Evolutionary conservation across 2,113 vertebrate genomes (phyloP).

Genomic region (Rhynchomys soricoides): DNA sequence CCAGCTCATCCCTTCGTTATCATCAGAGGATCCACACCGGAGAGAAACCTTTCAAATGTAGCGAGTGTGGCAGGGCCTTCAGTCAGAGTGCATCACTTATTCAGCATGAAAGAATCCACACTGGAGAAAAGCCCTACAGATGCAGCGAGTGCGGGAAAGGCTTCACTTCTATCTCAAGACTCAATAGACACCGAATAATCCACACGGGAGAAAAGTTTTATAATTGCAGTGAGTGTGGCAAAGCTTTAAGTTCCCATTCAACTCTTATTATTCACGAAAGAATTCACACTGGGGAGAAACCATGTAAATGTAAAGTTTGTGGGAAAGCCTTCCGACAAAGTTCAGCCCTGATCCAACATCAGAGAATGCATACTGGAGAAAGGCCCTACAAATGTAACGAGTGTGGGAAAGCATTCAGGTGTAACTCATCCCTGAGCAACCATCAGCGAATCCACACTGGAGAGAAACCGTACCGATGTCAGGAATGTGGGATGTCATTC

Average conservation of each 20-base stretch:
- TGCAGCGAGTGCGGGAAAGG: slow-evolving; percentile 74
- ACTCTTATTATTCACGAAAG: slow-evolving; percentile 69
- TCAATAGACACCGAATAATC: slow-evolving; percentile 80
- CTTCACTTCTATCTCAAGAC: slow-evolving; percentile 77
- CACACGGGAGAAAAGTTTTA: slow-evolving; percentile 77
- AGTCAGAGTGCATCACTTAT: slow-evolving; percentile 71
- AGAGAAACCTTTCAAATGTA: slow-evolving; percentile 72
- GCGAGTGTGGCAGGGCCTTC: slow-evolving; percentile 72
- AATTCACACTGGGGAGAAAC: slow-evolving; percentile 70
- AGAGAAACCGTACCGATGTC: slow-evolving; percentile 65
- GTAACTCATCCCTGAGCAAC: slow-evolving; percentile 71
- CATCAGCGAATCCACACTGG: slow-evolving; percentile 76
- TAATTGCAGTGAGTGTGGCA: slow-evolving; percentile 77
- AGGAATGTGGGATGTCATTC: slow-evolving; percentile 71
- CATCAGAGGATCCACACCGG: slow-evolving; percentile 72
- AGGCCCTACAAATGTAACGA: slow-evolving; percentile 70
- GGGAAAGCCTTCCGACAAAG: slow-evolving; percentile 67
- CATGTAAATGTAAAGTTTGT: slow-evolving; percentile 68
- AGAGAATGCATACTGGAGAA: slow-evolving; percentile 70
- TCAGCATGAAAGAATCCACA: slow-evolving; percentile 74
- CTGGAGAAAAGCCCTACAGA: slow-evolving; percentile 73
- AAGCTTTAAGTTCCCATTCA: slow-evolving; percentile 78
- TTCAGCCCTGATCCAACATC: slow-evolving; percentile 70
- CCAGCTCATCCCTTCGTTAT: slow-evolving; percentile 75
- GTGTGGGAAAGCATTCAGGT: slow-evolving; percentile 67